Base-by-base conservation (phyloP, 2,113 vertebrate genomes). In the Apodemus sylvaticus region DNA sequence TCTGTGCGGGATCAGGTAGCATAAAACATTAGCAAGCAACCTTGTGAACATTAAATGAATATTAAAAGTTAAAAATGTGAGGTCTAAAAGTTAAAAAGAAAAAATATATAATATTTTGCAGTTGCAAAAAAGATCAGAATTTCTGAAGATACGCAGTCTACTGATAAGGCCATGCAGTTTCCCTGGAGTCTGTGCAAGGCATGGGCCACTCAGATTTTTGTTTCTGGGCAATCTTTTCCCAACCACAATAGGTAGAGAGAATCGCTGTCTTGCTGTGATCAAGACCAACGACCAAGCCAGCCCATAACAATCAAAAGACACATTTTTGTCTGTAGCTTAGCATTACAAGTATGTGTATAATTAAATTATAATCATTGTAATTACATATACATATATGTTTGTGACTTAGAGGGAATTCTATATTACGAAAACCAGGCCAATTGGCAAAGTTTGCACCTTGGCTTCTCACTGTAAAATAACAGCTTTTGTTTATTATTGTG, bases 401-500 rank as follows among this genome's bases (percentile, higher is more conserved):
- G n/a, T 24, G 48, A 90, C 77, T 94, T 82, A 94, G 68, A 79
- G n/a, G 55, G 91, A 93, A 86, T 53, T 91, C 87, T 48, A 34
- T 77, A 62, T 51, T 94, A 85, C 48, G 68, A 94, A 96, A 94
- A 82, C 42, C 51, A 81, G 62, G 92, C 14, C 31, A 74, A 70
- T 74, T 96, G 94, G 55, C 79, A 20, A 92, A 29, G 31, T 64
- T 90, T 91, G 70, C 26, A 89, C 74, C 74, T 87, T 92, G 79
- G 87, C 71, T 79, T 87, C 39, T 16, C 4, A 91, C 1, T 85
- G 78, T 58, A 90, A 79, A 53, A 90, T 48, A 94, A 93, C 11
- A 70, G 91, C 53, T 96, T 97, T 95, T 95, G 93, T 94, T 94
- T 81, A 86, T 62, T 83, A 34, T 78, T 83, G 7, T 5, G 20